These are phyloP conservation scores for Cataglyphis altisquamis DNA, from an alignment of 2,888 invertebrate species.

Conservation along the genomic window DNA sequence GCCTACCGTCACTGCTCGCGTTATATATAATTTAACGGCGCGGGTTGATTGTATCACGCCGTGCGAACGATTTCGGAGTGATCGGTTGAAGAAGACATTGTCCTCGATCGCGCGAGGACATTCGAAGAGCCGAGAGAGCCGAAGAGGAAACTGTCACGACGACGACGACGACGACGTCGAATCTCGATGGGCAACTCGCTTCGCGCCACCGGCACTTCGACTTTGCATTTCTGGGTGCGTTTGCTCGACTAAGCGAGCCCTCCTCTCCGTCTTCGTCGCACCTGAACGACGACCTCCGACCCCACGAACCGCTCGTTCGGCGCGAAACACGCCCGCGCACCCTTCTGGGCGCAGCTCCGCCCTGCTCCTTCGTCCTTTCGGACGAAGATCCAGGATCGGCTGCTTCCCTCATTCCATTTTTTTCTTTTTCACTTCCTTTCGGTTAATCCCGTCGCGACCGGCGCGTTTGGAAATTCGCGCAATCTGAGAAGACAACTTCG, in stretches of 20 bases:
- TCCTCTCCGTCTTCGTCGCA: conserved; percentile 79
- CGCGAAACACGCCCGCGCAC: conserved; percentile 80
- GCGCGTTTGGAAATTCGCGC: not conserved
- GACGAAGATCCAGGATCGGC: conserved; percentile 60
- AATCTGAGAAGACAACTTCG: not conserved
- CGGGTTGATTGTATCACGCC: not conserved
- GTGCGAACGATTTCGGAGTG: conserved; percentile 29
- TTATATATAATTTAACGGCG: not conserved
- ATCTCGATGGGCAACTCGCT: conserved; percentile 69
- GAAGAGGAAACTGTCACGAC: not conserved
- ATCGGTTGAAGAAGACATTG: not conserved
- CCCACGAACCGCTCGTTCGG: conserved; percentile 75
- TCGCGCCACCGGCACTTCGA: conserved; percentile 76
- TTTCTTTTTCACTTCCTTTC: conserved; percentile 7
- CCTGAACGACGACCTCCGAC: conserved; percentile 80
- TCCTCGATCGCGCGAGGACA: not conserved
- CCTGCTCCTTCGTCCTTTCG: conserved; percentile 79
- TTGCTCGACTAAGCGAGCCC: conserved; percentile 73
- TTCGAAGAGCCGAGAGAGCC: conserved; percentile 6
- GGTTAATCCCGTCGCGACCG: not conserved
- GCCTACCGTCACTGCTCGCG: conserved; percentile 43
- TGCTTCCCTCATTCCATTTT: conserved; percentile 25
- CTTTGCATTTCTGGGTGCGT: conserved; percentile 78
- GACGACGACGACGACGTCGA: conserved; percentile 69
- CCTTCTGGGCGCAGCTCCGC: conserved; percentile 85